These are phyloP conservation scores for Rhorus exstirpatorius DNA, from an alignment of 2,888 invertebrate species.

Conservation along the genomic window DNA sequence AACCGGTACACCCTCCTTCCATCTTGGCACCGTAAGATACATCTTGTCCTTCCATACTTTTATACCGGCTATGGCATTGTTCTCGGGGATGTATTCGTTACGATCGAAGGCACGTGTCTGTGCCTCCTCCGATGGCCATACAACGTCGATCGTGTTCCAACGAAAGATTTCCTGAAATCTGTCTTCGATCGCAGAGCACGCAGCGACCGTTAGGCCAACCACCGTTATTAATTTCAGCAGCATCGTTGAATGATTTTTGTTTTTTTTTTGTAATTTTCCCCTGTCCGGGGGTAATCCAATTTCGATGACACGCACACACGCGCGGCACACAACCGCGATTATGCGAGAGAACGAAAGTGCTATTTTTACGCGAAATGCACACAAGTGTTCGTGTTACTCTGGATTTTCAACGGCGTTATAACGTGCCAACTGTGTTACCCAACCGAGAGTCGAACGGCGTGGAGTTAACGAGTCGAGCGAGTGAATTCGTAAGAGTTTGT, in stretches of 20 bases:
- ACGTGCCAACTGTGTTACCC: slow-evolving; percentile 65
- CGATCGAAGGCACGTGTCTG: slow-evolving; percentile 87
- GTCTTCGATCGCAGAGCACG: slow-evolving; percentile 75
- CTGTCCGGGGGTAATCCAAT: background rate
- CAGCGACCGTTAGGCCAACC: slow-evolving; percentile 52
- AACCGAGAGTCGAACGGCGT: slow-evolving; percentile 33
- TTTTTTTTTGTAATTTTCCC: background rate
- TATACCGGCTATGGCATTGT: slow-evolving; percentile 90
- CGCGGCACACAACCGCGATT: too few relatives aligned
- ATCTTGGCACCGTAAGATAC: slow-evolving; percentile 90
- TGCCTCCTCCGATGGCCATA: slow-evolving; percentile 89
- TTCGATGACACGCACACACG: background rate
- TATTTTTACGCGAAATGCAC: slow-evolving; percentile 61
- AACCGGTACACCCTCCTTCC: slow-evolving; percentile 91
- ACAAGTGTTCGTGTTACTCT: slow-evolving; percentile 47
- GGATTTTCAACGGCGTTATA: slow-evolving; percentile 39
- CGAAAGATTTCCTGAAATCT: slow-evolving; percentile 91
- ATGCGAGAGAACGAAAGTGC: slow-evolving; percentile 20
- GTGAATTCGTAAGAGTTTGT: too few relatives aligned
- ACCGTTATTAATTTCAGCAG: slow-evolving; percentile 44
- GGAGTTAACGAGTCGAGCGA: too few relatives aligned
- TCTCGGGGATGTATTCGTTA: slow-evolving; percentile 89
- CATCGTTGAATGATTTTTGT: background rate
- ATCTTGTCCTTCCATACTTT: slow-evolving; percentile 90
- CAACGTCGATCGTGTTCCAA: slow-evolving; percentile 91